phyloP scores from a whole-genome alignment of 1,140 invertebrate species.

The Pogonomyrmex californicus region DNA sequence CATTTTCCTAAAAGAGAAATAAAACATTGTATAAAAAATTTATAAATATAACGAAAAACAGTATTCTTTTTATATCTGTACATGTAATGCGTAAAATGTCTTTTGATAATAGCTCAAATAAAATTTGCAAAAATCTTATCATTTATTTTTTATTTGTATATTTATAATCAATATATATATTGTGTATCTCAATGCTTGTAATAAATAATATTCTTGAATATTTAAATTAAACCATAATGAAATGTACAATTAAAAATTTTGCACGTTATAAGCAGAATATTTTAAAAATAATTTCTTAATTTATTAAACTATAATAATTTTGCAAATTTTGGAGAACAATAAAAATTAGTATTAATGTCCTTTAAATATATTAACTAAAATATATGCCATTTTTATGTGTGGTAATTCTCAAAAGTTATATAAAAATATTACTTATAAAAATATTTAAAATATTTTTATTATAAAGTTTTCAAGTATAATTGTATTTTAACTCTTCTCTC shows the following conservation, averaged over 20 bases:
- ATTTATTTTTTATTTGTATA: background rate
- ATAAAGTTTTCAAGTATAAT: background rate
- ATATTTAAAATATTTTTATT: background rate
- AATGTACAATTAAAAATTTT: background rate
- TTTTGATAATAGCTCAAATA: background rate
- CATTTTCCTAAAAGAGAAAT: background rate
- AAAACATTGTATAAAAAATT: background rate
- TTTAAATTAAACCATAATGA: conserved; percentile 9
- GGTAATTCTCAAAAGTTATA: background rate
- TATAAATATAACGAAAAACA: background rate
- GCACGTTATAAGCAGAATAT: background rate
- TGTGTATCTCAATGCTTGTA: background rate
- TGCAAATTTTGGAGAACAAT: conserved; percentile 11
- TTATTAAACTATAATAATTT: background rate
- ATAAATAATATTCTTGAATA: background rate
- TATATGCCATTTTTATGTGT: background rate
- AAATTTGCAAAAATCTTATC: background rate
- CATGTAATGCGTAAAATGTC: background rate
- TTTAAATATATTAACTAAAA: background rate
- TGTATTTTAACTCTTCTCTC: background rate
- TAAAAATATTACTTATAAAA: conserved; percentile 8
- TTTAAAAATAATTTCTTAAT: background rate
- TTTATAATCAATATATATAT: background rate
- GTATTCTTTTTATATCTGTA: background rate
- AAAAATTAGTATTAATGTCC: background rate